Evolutionary conservation across 2,113 vertebrate genomes (phyloP), one percentile per base, ranked within the genome.

Genomic region (Gambusia affinis): DNA sequence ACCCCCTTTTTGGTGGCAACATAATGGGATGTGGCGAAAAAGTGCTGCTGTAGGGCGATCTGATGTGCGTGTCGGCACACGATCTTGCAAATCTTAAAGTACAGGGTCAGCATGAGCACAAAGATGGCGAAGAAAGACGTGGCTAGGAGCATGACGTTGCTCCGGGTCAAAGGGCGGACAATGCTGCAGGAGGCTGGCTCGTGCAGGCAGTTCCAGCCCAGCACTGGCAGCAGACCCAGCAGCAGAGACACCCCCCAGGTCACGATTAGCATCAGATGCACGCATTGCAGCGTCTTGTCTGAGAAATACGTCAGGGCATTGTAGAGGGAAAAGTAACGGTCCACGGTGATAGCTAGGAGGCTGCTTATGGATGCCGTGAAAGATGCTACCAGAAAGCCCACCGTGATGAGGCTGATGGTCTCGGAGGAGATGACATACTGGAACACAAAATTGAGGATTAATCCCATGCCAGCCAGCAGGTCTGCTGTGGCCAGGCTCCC

Each of bases 31-130:
- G 97, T 95, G 71, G 96, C 95, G 69, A 99, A 95, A 84, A 98
- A 99, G 91, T 99, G 98, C 82, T 98, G 97, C 91, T 99, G 98
- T n/a, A 99, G 95, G 1, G 98, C 98, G 14, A 99, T 99, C 92
- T 99, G 97, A 82, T 99, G 98, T 42, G 98, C 98, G 67, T 99
- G 98, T 80, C 93, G 95, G 89, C 98, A 98, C 76, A 99, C 96
- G 1, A 99, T 97, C 91, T 98, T 97, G 93, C 98, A 99, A 92
- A 99, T 99, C 88, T 96, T 96, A 62, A 97, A 95, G 81, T 98
- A 99, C 17, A 99, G 95, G 70, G 95, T 95, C 51, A 99, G 94
- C 98, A 99, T 99, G 80, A 98, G 85, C 69, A 94, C 87, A 63
- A 99, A 99, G 80, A 99, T 95, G 63, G 88, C 87, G 1, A 99